Evolutionary conservation across 2,888 invertebrate genomes (phyloP).

Genomic region (Zele albiditarsus): DNA sequence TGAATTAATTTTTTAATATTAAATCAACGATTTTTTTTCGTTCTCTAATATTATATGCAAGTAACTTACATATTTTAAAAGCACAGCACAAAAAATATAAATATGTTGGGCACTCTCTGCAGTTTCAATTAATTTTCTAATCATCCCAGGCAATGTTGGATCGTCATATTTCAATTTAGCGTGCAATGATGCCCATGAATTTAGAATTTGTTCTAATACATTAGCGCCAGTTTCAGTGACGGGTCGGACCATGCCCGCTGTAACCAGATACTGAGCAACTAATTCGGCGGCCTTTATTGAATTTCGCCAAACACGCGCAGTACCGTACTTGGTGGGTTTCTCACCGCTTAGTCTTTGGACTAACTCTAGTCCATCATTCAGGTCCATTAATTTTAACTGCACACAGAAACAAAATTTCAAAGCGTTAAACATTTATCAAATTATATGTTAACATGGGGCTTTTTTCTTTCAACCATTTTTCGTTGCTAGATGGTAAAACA

Average conservation of each 20-base stretch:
- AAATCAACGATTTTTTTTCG: background rate
- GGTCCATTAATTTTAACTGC: constrained; percentile 75
- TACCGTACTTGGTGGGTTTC: constrained; percentile 72
- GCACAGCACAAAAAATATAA: constrained; percentile 78
- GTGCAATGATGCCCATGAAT: constrained; percentile 69
- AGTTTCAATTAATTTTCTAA: constrained; percentile 73
- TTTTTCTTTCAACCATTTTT: no score
- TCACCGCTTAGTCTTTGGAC: constrained; percentile 74
- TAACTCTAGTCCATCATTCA: constrained; percentile 75
- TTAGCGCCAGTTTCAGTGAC: constrained; percentile 68
- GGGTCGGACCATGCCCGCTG: constrained; percentile 75
- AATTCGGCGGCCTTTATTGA: constrained; percentile 76
- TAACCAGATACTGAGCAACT: constrained; percentile 76
- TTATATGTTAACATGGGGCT: constrained; percentile 1
- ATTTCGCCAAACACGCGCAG: constrained; percentile 76
- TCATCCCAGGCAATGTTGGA: constrained; percentile 68
- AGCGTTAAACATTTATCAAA: constrained; percentile 10
- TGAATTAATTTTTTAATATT: background rate
- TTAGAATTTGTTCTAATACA: constrained; percentile 68
- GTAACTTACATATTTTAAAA: constrained; percentile 71
- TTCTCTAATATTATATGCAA: background rate
- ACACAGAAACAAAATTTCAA: constrained; percentile 29
- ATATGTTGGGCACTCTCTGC: constrained; percentile 81
- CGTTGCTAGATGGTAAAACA: background rate
- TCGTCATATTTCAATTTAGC: constrained; percentile 66